These are phyloP conservation scores for Epiblema foenella DNA, from an alignment of 2,888 invertebrate species.

Conservation along the genomic window DNA sequence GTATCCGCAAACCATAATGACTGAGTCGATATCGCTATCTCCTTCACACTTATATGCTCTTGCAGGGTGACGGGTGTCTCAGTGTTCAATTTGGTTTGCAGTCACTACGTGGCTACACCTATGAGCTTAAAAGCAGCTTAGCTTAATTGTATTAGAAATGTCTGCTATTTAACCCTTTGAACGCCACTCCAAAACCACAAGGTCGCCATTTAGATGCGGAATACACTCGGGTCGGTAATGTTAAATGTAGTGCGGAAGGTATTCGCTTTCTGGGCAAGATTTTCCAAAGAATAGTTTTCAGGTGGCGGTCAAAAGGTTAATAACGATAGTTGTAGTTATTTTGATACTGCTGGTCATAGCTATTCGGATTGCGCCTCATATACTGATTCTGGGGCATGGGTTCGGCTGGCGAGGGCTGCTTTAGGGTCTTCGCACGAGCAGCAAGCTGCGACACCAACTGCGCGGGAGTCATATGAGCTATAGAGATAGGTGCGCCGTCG, in stretches of 20 bases:
- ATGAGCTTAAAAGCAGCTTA: constrained; percentile 1
- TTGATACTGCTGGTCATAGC: constrained; percentile 52
- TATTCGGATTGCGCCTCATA: constrained; percentile 52
- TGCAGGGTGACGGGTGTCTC: too few species aligned
- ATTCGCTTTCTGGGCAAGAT: neutral
- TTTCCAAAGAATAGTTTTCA: neutral
- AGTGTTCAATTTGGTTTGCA: too few species aligned
- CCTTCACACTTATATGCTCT: too few species aligned
- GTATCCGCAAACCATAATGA: too few species aligned
- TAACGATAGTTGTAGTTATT: constrained; percentile 64
- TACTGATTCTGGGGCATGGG: constrained; percentile 54
- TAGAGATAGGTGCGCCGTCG: constrained; percentile 71
- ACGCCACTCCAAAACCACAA: neutral
- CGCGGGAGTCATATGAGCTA: constrained; percentile 78
- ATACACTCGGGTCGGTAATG: too few species aligned
- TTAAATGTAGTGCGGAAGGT: too few species aligned
- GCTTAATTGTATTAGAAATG: neutral
- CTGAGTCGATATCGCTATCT: too few species aligned
- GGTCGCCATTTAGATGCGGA: neutral
- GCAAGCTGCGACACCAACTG: constrained; percentile 79
- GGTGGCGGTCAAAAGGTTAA: constrained; percentile 48
- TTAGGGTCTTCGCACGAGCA: constrained; percentile 76
- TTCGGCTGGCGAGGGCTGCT: constrained; percentile 60
- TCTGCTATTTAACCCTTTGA: neutral
- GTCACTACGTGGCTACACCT: neutral